Evolutionary conservation across 2,888 invertebrate species (phyloP).

Genomic region (Drosophila bunnanda): DNA sequence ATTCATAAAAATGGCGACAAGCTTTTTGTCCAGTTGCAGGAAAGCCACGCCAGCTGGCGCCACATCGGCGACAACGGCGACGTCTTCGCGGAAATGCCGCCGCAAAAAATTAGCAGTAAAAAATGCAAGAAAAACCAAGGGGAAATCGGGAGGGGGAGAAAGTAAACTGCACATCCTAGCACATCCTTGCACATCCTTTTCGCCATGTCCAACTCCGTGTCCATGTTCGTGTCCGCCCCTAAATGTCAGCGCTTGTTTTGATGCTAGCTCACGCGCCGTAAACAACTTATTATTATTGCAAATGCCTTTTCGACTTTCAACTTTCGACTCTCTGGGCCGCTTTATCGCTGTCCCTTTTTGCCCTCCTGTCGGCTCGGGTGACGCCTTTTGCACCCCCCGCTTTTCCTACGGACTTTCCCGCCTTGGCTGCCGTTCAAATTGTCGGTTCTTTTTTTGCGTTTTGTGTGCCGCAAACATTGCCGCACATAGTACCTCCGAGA

Average conservation of each 20-base stretch:
- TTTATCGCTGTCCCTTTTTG: conserved; percentile 22
- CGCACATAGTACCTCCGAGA: conserved; percentile 20
- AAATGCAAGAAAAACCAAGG: conserved; percentile 8
- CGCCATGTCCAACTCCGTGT: conserved; percentile 46
- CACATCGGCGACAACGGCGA: conserved; percentile 45
- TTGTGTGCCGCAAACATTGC: conserved; percentile 60
- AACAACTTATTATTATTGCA: conserved; percentile 81
- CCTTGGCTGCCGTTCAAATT: conserved; percentile 78
- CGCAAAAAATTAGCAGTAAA: conserved; percentile 24
- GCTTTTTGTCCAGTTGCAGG: conserved; percentile 67
- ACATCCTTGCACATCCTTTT: conserved; percentile 41
- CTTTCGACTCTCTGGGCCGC: conserved; percentile 12
- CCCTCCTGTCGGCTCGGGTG: conserved; percentile 1
- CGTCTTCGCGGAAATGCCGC: conserved; percentile 36
- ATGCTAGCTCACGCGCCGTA: conserved; percentile 80
- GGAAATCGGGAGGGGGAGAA: not conserved
- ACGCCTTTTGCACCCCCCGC: not conserved
- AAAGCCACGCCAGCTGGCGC: conserved; percentile 74
- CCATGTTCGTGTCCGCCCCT: conserved; percentile 77
- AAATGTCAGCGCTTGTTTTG: conserved; percentile 80
- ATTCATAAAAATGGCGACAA: conserved; percentile 77
- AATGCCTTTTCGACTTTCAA: conserved; percentile 42
- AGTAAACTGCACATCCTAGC: conserved; percentile 50
- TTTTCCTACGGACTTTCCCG: conserved; percentile 15
- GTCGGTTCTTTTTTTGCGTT: conserved; percentile 11